A percentile compares a stretch with the other conserved stretches of the same genome.
Evolutionary conservation across 2,113 vertebrate genomes (phyloP).

Genomic region (Microcebus ravelobensis): DNA sequence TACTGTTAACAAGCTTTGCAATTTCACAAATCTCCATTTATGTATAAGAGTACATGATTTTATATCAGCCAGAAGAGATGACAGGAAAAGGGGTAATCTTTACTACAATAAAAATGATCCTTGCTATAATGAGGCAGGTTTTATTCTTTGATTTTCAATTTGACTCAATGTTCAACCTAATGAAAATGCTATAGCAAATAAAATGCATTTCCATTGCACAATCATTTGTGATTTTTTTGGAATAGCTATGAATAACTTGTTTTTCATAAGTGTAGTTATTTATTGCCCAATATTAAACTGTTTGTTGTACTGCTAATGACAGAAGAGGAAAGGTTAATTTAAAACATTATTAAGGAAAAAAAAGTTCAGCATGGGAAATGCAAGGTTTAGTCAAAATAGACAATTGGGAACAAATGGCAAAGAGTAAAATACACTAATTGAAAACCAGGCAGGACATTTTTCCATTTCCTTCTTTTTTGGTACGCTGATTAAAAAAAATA

Average conservation of each 20-base stretch:
- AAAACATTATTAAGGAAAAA: background rate
- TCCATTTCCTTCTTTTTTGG: slow-evolving; percentile 31
- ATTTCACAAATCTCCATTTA: slow-evolving; percentile 48
- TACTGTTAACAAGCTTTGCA: slow-evolving; percentile 52
- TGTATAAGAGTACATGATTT: slow-evolving; percentile 43
- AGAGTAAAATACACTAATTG: slow-evolving; percentile 62
- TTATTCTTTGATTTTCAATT: slow-evolving; percentile 52
- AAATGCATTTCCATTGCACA: background rate
- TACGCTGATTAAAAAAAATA: slow-evolving; percentile 62
- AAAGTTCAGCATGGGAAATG: background rate
- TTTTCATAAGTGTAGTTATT: slow-evolving; percentile 54
- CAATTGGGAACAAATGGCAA: slow-evolving; percentile 39
- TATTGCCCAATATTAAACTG: background rate
- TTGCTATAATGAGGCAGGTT: slow-evolving; percentile 27
- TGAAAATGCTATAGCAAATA: slow-evolving; percentile 41
- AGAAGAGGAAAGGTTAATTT: slow-evolving; percentile 37
- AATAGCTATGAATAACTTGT: background rate
- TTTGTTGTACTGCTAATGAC: background rate
- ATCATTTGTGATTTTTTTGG: slow-evolving; percentile 23
- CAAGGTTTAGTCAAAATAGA: slow-evolving; percentile 60
- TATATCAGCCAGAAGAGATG: slow-evolving; percentile 46
- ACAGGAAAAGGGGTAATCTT: slow-evolving; percentile 48
- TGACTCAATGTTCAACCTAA: background rate
- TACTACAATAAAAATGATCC: slow-evolving; percentile 41
- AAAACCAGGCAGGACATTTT: slow-evolving; percentile 45